Base-by-base conservation (phyloP, 2,888 invertebrate species). In the Torymus tubicola region DNA sequence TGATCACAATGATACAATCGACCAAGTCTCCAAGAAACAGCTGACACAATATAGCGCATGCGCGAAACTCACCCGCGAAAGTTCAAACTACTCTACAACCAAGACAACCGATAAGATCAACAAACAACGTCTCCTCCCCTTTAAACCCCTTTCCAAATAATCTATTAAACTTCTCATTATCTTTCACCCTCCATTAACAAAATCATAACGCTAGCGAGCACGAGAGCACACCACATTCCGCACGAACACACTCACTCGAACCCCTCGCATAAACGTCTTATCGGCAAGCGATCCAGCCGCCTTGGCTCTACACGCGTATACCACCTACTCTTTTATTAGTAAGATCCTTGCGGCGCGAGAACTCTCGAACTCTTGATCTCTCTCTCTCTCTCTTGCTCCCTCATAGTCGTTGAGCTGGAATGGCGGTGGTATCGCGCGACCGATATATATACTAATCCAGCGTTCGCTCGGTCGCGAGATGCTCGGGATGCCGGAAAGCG, bases 401-500 rank as follows among this genome's bases (percentile, higher is more conserved):
- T 57, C 53, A 24, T 42, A 24, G 61, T 31, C 61, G 60, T 52
- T 16, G 50, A 16, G n/a, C 18, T n/a, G 21, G 18, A 61, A 63
- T 53, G 61, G 42, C 13, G 53, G 53, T 60, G 14, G 52, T 68
- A 75, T 70, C 57, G 68, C 57, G 68, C 61, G 76, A 21, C 69
- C 53, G 60, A 67, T 60, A 72, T 42, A 42, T 42, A 42, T 65
- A 70, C 75, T 75, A 75, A 80, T 80, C 75, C 80, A 71, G 52
- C 63, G 14, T 50, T 10, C 18, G 68, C 50, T 2, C 14, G 53
- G 8, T 31, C 67, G 72, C 42, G 61, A 72, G 52, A 78, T 78
- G 61, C 72, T 78, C 61, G 67, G 67, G 52, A 79, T 73, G 79
- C 80, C 70, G 70, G 80, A 75, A 80, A 80, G 60, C 73, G 68